Conservation (phyloP, 2,888 invertebrate genomes). For the Eristalis tenax region DNA sequence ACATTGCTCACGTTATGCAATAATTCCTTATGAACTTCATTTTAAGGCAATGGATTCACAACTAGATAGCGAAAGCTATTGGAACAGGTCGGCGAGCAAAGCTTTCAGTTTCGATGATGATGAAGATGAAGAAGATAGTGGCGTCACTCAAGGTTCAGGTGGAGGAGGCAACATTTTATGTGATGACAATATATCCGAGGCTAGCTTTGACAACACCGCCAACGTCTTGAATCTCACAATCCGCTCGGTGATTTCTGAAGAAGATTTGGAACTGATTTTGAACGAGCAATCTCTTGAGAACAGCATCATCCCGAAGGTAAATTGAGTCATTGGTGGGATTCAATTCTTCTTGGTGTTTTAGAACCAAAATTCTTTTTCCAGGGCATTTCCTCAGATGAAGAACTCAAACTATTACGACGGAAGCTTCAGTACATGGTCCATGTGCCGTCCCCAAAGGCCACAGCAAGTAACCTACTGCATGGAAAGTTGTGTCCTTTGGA, state of each 20-base stretch:
- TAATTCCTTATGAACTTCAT: background rate
- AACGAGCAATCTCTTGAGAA: slow-evolving; percentile 78
- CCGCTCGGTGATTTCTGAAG: slow-evolving; percentile 78
- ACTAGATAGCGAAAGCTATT: slow-evolving; percentile 87
- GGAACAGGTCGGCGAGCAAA: slow-evolving; percentile 88
- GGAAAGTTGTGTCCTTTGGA: slow-evolving; percentile 83
- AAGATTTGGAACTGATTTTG: slow-evolving; percentile 76
- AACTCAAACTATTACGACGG: slow-evolving; percentile 78
- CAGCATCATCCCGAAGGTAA: slow-evolving; percentile 75
- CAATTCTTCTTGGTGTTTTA: too few relatives aligned
- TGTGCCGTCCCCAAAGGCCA: slow-evolving; percentile 77
- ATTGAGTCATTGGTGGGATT: too few relatives aligned
- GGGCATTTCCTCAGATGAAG: slow-evolving; percentile 81
- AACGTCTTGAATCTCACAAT: slow-evolving; percentile 78
- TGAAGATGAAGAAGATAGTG: slow-evolving; percentile 83
- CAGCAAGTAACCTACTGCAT: slow-evolving; percentile 80
- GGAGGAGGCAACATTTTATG: slow-evolving; percentile 24
- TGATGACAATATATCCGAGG: slow-evolving; percentile 79
- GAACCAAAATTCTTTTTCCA: slow-evolving; percentile 72
- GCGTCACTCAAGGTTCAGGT: background rate
- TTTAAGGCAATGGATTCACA: slow-evolving; percentile 73
- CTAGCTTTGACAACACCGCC: slow-evolving; percentile 78
- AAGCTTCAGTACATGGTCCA: slow-evolving; percentile 74
- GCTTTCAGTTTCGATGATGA: slow-evolving; percentile 91
- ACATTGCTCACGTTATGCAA: background rate